Evolutionary conservation across 1,140 invertebrate species (phyloP).

Genomic region (Drosophila biarmipes): DNA sequence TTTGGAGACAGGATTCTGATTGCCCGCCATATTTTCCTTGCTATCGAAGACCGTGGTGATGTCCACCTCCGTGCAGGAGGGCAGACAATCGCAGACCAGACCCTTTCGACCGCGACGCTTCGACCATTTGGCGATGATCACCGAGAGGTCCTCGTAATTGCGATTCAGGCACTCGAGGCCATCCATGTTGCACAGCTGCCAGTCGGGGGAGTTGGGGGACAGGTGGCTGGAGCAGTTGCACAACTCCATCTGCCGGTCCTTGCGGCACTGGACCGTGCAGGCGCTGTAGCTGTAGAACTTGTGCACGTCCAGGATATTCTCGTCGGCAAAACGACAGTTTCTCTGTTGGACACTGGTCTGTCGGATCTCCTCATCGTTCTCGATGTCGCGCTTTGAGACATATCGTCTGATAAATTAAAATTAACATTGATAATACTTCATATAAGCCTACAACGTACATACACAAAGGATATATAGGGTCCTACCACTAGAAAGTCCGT

Average conservation of each 20-base stretch:
- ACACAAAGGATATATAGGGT: constrained; percentile 86
- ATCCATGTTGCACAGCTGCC: constrained; percentile 86
- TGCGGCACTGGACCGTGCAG: constrained; percentile 89
- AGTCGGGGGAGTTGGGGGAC: constrained; percentile 86
- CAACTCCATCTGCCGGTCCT: constrained; percentile 86
- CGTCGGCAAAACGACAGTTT: constrained; percentile 88
- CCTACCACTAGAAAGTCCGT: constrained; percentile 86
- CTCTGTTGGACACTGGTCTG: constrained; percentile 86
- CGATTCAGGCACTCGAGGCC: constrained; percentile 87
- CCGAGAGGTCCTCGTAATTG: constrained; percentile 87
- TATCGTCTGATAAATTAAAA: constrained; percentile 79
- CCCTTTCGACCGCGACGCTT: constrained; percentile 81
- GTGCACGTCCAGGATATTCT: constrained; percentile 87
- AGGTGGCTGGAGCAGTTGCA: constrained; percentile 89
- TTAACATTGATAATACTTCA: not conserved
- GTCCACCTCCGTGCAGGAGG: constrained; percentile 88
- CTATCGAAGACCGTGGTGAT: constrained; percentile 86
- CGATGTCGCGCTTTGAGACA: constrained; percentile 86
- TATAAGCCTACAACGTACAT: constrained; percentile 3
- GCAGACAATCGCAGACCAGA: constrained; percentile 87
- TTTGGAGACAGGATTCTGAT: constrained; percentile 81
- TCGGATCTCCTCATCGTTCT: constrained; percentile 86
- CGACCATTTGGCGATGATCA: constrained; percentile 85
- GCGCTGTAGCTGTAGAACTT: constrained; percentile 88
- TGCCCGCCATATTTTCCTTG: constrained; percentile 79